phyloP scores from a whole-genome alignment of 1,140 invertebrate species.

The Pogonomyrmex barbatus region DNA sequence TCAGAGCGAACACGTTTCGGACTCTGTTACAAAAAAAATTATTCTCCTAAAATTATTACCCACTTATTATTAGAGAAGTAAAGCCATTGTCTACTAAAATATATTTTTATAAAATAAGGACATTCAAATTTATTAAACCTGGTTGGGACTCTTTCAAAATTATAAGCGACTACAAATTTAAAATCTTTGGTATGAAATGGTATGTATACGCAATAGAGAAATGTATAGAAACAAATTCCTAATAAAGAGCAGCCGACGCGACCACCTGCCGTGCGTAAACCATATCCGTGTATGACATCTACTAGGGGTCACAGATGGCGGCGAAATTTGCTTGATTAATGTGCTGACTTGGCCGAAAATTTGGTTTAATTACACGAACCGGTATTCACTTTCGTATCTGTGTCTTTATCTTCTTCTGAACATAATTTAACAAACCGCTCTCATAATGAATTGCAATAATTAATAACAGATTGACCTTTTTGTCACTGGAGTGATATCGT shows the following conservation, averaged over 20 bases:
- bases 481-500: not conserved
- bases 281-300: constrained; percentile 60
- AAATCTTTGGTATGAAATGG: not conserved
- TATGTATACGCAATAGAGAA: not conserved
- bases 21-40: not conserved
- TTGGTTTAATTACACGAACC: constrained; percentile 65
- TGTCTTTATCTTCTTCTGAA: constrained; percentile 25
- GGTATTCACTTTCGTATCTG: constrained; percentile 46
- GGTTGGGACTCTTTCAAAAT: not conserved
- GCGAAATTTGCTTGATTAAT: constrained; percentile 69
- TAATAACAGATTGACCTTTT: constrained; percentile 54
- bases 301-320: constrained; percentile 62
- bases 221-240: constrained; percentile 31
- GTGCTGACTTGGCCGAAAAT: constrained; percentile 65
- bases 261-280: constrained; percentile 64
- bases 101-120: not conserved
- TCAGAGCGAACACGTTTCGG: not conserved
- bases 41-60: not conserved
- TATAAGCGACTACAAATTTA: not conserved
- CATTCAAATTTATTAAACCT: not conserved
- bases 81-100: not conserved
- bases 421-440: constrained; percentile 46
- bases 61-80: not conserved
- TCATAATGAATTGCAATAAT: constrained; percentile 53
- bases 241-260: constrained; percentile 57